Percentiles rank a stretch among this genome's conserved stretches.
phyloP scores from a whole-genome alignment of 2,888 invertebrate genomes.

The Paralinhomoeus sp. region DNA sequence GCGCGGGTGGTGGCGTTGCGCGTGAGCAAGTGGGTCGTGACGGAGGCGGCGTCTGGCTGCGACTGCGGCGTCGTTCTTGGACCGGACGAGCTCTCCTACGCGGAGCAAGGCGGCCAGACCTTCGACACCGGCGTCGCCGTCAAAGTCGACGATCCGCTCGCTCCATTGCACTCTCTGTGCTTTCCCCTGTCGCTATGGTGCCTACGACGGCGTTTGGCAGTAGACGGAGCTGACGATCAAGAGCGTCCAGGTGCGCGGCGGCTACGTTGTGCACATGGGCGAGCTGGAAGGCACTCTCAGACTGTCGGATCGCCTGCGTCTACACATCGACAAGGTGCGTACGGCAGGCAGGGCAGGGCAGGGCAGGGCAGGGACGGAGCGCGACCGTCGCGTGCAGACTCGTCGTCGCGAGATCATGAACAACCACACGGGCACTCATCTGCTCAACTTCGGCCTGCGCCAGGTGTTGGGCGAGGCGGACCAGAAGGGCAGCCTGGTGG shows the following conservation, averaged over 20 bases:
- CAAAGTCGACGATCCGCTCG: slow-evolving; percentile 49
- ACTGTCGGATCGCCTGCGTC: slow-evolving; percentile 57
- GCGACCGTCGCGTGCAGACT: too few relatives aligned
- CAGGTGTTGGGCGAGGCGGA: slow-evolving; percentile 52
- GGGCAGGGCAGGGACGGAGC: too few relatives aligned
- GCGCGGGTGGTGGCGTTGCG: slow-evolving; percentile 48
- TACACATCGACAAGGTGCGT: slow-evolving; percentile 50
- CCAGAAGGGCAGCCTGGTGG: slow-evolving; percentile 85
- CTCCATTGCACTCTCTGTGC: background rate
- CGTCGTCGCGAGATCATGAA: slow-evolving; percentile 82
- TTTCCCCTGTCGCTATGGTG: background rate
- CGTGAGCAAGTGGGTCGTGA: slow-evolving; percentile 52
- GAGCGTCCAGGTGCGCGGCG: slow-evolving; percentile 78
- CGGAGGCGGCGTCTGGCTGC: slow-evolving; percentile 54
- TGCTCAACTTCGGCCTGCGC: slow-evolving; percentile 75
- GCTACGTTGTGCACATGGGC: slow-evolving; percentile 80
- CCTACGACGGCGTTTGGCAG: slow-evolving; percentile 25
- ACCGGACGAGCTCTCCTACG: slow-evolving; percentile 66
- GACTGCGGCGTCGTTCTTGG: slow-evolving; percentile 56
- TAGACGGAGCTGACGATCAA: slow-evolving; percentile 64
- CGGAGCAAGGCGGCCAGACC: slow-evolving; percentile 96
- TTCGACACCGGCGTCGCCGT: slow-evolving; percentile 71
- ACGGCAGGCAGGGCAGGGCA: too few relatives aligned
- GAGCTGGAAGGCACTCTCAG: slow-evolving; percentile 54
- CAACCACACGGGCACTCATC: slow-evolving; percentile 92